Conservation (phyloP, 1,140 invertebrate species). For the Pachyrhynchus sulphureomaculatus region DNA sequence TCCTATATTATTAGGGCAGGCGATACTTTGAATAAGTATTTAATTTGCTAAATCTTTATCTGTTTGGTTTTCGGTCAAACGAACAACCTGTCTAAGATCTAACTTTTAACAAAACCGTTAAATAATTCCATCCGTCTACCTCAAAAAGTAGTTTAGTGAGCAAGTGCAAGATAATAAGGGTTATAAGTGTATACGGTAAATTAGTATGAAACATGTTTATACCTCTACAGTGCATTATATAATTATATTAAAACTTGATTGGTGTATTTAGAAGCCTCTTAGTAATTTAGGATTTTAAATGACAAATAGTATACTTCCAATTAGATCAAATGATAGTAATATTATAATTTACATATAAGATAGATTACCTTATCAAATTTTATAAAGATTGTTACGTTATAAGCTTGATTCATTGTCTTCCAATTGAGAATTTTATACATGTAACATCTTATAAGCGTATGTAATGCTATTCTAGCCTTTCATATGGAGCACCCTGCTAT, state of each 20-base stretch:
- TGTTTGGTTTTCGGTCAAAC: background rate
- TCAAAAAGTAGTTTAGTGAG: slow-evolving; percentile 42
- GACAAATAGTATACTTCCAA: background rate
- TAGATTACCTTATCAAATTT: too few relatives aligned
- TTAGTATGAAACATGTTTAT: slow-evolving; percentile 32
- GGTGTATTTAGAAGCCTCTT: slow-evolving; percentile 35
- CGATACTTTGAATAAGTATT: too few relatives aligned
- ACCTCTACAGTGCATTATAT: slow-evolving; percentile 32
- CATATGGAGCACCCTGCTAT: too few relatives aligned
- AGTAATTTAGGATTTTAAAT: slow-evolving; percentile 8
- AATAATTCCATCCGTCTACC: slow-evolving; percentile 52
- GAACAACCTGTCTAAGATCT: background rate
- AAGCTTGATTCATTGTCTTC: too few relatives aligned
- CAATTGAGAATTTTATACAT: too few relatives aligned
- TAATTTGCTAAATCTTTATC: too few relatives aligned
- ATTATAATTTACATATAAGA: background rate
- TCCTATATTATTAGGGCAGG: too few relatives aligned
- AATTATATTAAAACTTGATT: slow-evolving; percentile 36
- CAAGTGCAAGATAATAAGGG: slow-evolving; percentile 39
- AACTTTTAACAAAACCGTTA: background rate
- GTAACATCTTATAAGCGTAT: too few relatives aligned
- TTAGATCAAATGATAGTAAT: background rate
- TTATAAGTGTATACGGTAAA: slow-evolving; percentile 47
- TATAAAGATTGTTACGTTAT: too few relatives aligned
- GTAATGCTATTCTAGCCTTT: too few relatives aligned